Base-by-base conservation (phyloP, 2,888 invertebrate species). In the Zonitis immaculata region DNA sequence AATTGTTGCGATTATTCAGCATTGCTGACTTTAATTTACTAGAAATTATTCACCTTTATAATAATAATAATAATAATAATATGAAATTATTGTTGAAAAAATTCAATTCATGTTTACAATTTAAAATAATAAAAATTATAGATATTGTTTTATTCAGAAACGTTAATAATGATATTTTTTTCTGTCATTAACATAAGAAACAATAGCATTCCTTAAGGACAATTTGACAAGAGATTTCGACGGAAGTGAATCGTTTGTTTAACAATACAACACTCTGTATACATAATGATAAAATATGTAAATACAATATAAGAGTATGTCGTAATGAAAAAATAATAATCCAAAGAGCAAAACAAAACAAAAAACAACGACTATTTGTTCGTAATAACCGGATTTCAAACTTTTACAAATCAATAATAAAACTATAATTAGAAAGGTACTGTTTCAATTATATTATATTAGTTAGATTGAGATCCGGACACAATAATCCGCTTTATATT, bases 181-280 rank as follows among this genome's bases (percentile, higher is more conserved):
- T n/a, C n/a, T n/a, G 48, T 54, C 57, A 61, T 61, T 63, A 58
- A 54, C 60, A 57, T 63, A 50, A 47, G 57, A 62, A 51, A 63
- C 63, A 63, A 63, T 57, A 53, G 56, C 60, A 61, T 62, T 61
- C 61, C 59, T 51, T 47, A 32, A 55, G 48, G 39, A 54, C 54
- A n/a, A 51, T 58, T 56, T 58, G 54, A 59, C 57, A 35, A 35
- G 57, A 57, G 54, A 52, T 58, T 47, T 54, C 54, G 56, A 51
- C 59, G 64, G 64, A 64, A 62, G 59, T 50, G 51, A 52, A 28
- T 43, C 51, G 60, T 62, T 62, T 62, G 61, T 59, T 58, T 46
- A 58, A 59, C 56, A 57, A 59, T 56, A 51, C 49, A 49, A 59
- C 52, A 48, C 44, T 52, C 49, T 52, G 55, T 50, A 50, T 49